phyloP scores from a whole-genome alignment of 2,113 vertebrate genomes.

The Gadus macrocephalus region DNA sequence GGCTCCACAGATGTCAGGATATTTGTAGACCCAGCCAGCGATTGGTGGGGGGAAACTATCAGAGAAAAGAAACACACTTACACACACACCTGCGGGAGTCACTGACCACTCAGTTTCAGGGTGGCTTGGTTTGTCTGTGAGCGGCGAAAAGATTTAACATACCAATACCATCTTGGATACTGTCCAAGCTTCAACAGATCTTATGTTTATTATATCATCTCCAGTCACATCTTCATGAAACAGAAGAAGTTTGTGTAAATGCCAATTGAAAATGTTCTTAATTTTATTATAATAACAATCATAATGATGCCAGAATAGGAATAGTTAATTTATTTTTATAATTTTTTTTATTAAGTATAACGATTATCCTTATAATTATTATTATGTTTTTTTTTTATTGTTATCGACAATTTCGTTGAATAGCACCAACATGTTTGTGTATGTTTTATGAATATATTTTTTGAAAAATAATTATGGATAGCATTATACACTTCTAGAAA shows the following conservation, averaged over 20 bases:
- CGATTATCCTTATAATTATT: background rate
- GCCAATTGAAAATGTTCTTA: too few relatives aligned
- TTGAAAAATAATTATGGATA: too few relatives aligned
- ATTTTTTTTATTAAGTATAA: background rate
- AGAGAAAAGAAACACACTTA: constrained; percentile 51
- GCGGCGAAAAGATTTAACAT: too few relatives aligned
- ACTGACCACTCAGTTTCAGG: constrained; percentile 56
- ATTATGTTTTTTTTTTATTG: too few relatives aligned
- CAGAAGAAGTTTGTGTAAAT: background rate
- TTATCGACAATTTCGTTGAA: too few relatives aligned
- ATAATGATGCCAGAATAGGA: background rate
- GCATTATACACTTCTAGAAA: too few relatives aligned
- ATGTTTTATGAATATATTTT: too few relatives aligned
- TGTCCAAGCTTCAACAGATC: constrained; percentile 6
- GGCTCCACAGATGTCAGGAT: constrained; percentile 73
- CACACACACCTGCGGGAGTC: constrained; percentile 57
- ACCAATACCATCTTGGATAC: constrained; percentile 12
- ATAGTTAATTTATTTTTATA: background rate
- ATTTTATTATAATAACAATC: too few relatives aligned
- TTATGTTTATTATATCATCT: background rate
- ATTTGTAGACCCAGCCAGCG: constrained; percentile 51
- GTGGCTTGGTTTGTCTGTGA: constrained; percentile 38
- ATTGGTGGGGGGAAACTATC: constrained; percentile 45
- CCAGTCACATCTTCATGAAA: background rate
- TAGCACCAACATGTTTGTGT: too few relatives aligned